Evolutionary conservation across 1,140 invertebrate genomes (phyloP).

Genomic region (Diorhabda carinulata): DNA sequence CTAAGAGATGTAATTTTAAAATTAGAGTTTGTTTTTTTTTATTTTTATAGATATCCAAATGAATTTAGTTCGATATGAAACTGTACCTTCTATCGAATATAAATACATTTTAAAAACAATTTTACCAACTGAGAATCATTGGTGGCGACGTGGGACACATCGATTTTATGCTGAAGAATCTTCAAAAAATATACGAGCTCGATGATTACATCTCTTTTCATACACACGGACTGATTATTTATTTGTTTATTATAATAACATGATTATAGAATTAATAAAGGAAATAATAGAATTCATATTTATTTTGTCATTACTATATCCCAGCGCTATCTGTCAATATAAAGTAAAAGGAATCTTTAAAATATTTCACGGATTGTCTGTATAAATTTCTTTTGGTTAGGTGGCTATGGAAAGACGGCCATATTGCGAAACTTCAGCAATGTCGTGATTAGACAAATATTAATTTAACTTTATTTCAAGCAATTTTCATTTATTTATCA

Average conservation of each 20-base stretch:
- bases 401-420: no score
- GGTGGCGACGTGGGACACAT: conserved; percentile 33
- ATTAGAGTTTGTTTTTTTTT: not conserved
- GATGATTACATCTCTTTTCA: not conserved
- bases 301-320: not conserved
- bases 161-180: conserved; percentile 11
- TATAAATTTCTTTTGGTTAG: no score
- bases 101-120: conserved; percentile 31
- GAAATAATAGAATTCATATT: not conserved
- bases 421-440: no score
- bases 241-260: not conserved
- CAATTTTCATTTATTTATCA: no score
- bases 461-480: no score
- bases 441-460: no score
- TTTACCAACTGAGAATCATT: conserved; percentile 23
- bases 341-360: not conserved
- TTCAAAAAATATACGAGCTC: not conserved
- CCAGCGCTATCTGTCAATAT: not conserved
- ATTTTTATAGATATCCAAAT: conserved; percentile 19
- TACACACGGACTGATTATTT: not conserved
- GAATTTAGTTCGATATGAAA: conserved; percentile 20
- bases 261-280: not conserved
- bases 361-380: no score
- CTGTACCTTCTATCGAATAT: conserved; percentile 27
- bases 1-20: no score